Base-by-base conservation (phyloP, 2,797 vertebrate genomes). In the Artibeus jamaicensis region DNA sequence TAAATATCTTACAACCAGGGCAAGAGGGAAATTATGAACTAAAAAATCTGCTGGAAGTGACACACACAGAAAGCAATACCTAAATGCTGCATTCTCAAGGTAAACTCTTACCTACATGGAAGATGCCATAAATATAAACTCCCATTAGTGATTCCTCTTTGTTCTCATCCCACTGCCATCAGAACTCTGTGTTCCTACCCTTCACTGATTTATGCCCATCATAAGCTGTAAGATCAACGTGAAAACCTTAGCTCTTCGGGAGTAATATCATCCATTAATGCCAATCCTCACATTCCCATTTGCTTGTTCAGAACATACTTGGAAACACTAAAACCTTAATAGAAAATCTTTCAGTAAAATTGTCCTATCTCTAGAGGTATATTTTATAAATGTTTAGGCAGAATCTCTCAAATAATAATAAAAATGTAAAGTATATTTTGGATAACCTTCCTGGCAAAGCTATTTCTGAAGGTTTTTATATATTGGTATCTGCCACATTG, bases 1-100 rank as follows among this genome's bases (percentile, higher is more conserved):
- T 95, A 96, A 97, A 98, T 96, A 91, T 95, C 78, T 76, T 86
- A 94, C 59, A 96, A 90, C 84, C 89, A 86, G 78, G 78, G 42
- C 96, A 93, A 92, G 84, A 95, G 91, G 87, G 96, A 89, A 96
- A 94, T 96, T 92, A 96, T 93, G 76, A 53, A 93, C 89, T 0
- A 0, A 86, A 89, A 78, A 93, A 85, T 95, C 77, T 96, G 73
- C 48, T 97, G 91, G 96, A 98, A 97, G 89, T 32, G 50, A 26
- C 39, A 46, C 57, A 94, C 57, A 93, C 62, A 96, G 19, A 86
- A 22, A 19, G 39, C 26, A 48, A 18, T 57, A 88, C 79, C 62
- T 91, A 86, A 46, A 76, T 79, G 68, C 70, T 93, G 39, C 37
- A 14, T 94, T 93, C 83, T 93, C 1, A 7, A 94, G 62, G 81